phyloP scores from a whole-genome alignment of 23 tunicate genomes.

The Clavelina lepadiformis region DNA sequence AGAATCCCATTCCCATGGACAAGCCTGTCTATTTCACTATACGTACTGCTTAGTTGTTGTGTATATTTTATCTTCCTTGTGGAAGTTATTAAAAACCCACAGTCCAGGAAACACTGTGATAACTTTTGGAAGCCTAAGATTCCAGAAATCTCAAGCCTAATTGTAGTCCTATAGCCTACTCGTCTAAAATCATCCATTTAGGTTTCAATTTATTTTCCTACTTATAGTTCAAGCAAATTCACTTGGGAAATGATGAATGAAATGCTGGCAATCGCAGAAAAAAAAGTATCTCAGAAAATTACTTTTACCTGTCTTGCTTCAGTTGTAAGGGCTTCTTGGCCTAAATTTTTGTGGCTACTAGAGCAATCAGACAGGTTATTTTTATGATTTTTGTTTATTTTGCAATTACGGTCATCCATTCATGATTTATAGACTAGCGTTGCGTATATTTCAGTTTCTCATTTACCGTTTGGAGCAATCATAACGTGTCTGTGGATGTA shows the following conservation, averaged over 20 bases:
- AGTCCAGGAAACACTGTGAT: no score
- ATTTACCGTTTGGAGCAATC: conserved; percentile 56
- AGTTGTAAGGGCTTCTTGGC: conserved; percentile 61
- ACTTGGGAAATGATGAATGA: conserved; percentile 85
- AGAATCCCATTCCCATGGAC: conserved; percentile 33
- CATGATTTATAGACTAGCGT: no score
- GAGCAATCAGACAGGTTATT: conserved; percentile 68
- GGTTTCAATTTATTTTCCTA: no score
- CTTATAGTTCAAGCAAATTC: conserved; percentile 31
- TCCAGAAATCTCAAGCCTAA: not conserved
- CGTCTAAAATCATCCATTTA: no score
- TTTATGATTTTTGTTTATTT: not conserved
- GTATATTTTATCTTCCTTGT: no score
- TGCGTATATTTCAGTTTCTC: conserved; percentile 31
- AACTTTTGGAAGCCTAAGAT: no score
- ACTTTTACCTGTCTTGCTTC: conserved; percentile 66
- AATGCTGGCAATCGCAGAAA: conserved; percentile 30
- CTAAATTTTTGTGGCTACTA: conserved; percentile 67
- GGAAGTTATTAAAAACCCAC: no score
- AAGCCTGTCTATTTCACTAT: no score
- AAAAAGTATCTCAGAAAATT: conserved; percentile 30
- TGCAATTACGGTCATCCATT: no score
- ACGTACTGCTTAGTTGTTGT: no score
- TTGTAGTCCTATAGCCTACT: not conserved
- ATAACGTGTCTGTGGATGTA: conserved; percentile 27